Base-by-base conservation (phyloP, 2,113 vertebrate species). In the Hypanus sabinus region DNA sequence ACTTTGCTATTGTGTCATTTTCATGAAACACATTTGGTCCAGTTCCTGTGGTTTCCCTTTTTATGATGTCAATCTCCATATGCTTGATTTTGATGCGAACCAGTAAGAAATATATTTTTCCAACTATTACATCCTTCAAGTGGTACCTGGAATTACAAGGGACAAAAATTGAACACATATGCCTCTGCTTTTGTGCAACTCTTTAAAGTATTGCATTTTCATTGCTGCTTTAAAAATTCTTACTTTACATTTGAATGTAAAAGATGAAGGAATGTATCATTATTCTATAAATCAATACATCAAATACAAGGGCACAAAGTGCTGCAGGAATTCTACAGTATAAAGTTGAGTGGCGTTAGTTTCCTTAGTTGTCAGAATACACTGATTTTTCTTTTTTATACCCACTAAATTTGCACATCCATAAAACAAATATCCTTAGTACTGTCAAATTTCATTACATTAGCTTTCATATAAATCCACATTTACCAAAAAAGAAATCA, bases 61-160 rank as follows among this genome's bases (percentile, higher is more conserved):
- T 99, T 96, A 99, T 99, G 95, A 99, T 99, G 94, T 99, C 98
- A 0, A 99, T 98, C 95, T 99, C 98, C 98, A 99, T 99, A 96
- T 99, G 98, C 94, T 98, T 99, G 94, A 99, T 99, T 96, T 99
- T 99, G 97, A 99, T 99, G 95, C 99, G 97, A 95, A 99, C 99
- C 93, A 99, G 96, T 94, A 99, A 97, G 96, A 99, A 99, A 95
- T 99, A 99, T 95, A 99, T 99, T 96, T 99, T 99, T 0, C 99
- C 99, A 1, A 99, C 99, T 83, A 99, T 99, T 71, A 99, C 99
- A 70, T 99, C 99, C 96, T 98, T 99, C 95, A 99, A 96, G 94
- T 99, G 98, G 95, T 99, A 99, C 95, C 99, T 99, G 95, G 65
- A 24, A 7, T n/a, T 94, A 90, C 55, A 80, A 77, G 6, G 90